phyloP scores from a whole-genome alignment of 2,888 invertebrate genomes.

The Seira ritae region DNA sequence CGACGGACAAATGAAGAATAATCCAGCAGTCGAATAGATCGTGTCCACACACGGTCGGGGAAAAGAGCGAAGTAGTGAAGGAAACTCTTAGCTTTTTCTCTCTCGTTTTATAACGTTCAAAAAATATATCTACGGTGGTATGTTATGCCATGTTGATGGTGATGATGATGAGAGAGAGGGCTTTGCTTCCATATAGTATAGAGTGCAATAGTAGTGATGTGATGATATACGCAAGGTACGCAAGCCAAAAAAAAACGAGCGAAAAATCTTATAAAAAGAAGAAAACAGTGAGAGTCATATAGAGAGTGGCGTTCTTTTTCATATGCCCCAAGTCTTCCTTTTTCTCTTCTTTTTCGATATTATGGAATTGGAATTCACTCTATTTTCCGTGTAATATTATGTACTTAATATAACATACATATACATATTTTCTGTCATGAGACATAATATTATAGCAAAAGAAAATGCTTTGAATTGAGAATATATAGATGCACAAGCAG shows the following conservation, averaged over 20 bases:
- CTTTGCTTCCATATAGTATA: neutral
- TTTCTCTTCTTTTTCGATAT: neutral
- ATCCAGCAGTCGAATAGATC: slow-evolving; percentile 62
- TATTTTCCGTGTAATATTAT: neutral
- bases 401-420: neutral
- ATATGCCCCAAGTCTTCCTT: neutral
- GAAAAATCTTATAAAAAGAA: neutral
- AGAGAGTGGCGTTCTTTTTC: neutral
- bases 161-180: neutral
- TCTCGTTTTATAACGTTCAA: neutral
- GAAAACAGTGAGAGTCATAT: neutral
- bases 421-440: too few relatives aligned
- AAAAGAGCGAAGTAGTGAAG: slow-evolving; percentile 42
- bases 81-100: slow-evolving; percentile 37
- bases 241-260: neutral
- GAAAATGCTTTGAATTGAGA: slow-evolving; percentile 9
- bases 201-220: neutral
- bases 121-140: neutral
- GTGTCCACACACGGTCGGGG: slow-evolving; percentile 58
- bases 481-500: too few relatives aligned
- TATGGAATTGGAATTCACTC: neutral
- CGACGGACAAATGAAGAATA: slow-evolving; percentile 67
- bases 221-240: neutral
- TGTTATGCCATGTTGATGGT: neutral
- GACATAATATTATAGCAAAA: neutral